Evolutionary conservation across 2,888 invertebrate genomes (phyloP).

Genomic region (Mayetiola destructor): DNA sequence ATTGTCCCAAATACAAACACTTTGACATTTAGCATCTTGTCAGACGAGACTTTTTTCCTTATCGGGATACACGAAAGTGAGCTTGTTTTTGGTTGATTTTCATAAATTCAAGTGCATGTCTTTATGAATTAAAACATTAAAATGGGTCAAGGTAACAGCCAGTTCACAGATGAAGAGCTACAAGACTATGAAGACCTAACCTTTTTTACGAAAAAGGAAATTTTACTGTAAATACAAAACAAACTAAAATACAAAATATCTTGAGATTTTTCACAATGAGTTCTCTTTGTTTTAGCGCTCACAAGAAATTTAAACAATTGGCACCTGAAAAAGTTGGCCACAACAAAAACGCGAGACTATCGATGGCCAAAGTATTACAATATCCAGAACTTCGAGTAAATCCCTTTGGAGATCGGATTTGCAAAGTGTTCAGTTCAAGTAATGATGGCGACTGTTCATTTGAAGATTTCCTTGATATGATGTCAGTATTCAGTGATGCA

Average conservation of each 20-base stretch:
- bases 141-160: constrained; percentile 73
- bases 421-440: constrained; percentile 78
- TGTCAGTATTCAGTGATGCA: constrained; percentile 85
- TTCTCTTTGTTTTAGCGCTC: constrained; percentile 46
- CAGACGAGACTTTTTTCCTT: no score
- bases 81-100: no score
- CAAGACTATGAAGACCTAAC: constrained; percentile 89
- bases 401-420: constrained; percentile 82
- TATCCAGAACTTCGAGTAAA: constrained; percentile 81
- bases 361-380: constrained; percentile 68
- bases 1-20: no score
- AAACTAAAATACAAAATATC: not conserved
- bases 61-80: no score
- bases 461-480: constrained; percentile 93
- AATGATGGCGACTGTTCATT: constrained; percentile 85
- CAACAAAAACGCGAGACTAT: constrained; percentile 72
- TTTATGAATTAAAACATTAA: no score
- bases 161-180: constrained; percentile 75
- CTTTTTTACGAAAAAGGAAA: constrained; percentile 86
- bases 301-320: constrained; percentile 75
- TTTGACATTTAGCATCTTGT: no score
- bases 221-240: constrained; percentile 58
- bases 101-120: no score
- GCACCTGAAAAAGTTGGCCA: constrained; percentile 83
- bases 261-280: not conserved